Evolutionary conservation across 2,888 invertebrate species (phyloP).

Genomic region (Oegoconia quadripuncta): DNA sequence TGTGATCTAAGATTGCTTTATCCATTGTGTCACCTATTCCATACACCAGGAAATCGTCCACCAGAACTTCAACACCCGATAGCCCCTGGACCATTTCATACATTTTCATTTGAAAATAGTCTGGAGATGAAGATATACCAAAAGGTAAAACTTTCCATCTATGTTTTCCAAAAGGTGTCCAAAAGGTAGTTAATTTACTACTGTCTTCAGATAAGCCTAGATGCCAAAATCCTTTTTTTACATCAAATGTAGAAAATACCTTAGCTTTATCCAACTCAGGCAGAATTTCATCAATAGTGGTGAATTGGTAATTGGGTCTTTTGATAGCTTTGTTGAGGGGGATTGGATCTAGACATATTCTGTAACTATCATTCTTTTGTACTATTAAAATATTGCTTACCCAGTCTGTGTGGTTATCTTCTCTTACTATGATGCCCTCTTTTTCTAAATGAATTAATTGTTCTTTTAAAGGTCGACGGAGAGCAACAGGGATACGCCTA

Average conservation of each 20-base stretch:
- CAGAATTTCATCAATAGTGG: constrained; percentile 13
- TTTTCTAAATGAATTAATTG: constrained; percentile 12
- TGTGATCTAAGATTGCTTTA: constrained; percentile 2
- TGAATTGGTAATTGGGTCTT: constrained; percentile 16
- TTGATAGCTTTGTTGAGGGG: constrained; percentile 16
- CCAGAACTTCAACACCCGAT: constrained; percentile 3
- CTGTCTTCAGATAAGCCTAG: constrained; percentile 8
- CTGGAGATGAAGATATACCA: constrained; percentile 1
- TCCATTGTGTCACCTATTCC: constrained; percentile 5
- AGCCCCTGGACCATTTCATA: constrained; percentile 8
- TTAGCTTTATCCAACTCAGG: constrained; percentile 13
- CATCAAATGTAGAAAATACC: constrained; percentile 13
- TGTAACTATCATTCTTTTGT: constrained; percentile 5
- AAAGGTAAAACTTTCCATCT: constrained; percentile 8
- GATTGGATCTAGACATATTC: constrained; percentile 18
- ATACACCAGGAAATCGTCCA: constrained; percentile 6
- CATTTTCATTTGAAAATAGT: constrained; percentile 5
- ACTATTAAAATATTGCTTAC: constrained; percentile 10
- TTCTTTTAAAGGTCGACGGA: constrained; percentile 8
- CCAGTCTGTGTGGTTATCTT: constrained; percentile 9
- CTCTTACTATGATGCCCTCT: constrained; percentile 12
- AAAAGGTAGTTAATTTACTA: constrained; percentile 13
- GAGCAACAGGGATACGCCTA: constrained; percentile 9
- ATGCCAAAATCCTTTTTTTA: constrained; percentile 13
- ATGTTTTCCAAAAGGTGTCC: constrained; percentile 12